Evolutionary conservation across 2,797 vertebrate genomes (phyloP).

Genomic region (Phoeniculus purpureus): DNA sequence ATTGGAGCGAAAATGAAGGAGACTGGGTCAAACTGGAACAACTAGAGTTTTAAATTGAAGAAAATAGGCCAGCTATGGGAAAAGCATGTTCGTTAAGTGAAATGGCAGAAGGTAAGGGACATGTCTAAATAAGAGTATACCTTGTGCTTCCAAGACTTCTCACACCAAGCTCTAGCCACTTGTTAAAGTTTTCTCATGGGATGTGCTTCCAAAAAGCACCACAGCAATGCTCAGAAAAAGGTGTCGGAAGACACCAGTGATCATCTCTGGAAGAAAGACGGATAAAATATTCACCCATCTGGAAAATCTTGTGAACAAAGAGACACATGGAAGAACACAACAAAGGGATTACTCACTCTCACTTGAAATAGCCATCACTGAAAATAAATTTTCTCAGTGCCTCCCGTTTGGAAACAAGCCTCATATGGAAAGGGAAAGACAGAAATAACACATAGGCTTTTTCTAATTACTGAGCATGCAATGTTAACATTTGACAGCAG

Average conservation of each 20-base stretch:
- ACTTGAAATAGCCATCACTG: background rate
- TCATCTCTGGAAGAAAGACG: background rate
- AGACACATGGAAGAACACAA: slow-evolving; percentile 10
- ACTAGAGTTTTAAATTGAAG: background rate
- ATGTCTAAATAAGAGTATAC: background rate
- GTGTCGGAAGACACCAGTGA: background rate
- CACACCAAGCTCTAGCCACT: background rate
- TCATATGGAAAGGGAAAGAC: background rate
- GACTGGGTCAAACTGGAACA: background rate
- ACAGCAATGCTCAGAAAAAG: background rate
- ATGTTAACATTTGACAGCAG: background rate
- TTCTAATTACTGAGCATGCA: background rate
- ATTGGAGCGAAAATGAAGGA: background rate
- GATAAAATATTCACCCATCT: background rate
- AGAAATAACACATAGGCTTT: background rate
- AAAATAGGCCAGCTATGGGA: background rate
- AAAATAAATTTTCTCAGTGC: background rate
- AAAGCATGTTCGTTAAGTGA: background rate
- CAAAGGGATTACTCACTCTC: slow-evolving; percentile 26
- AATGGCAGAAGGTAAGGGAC: background rate
- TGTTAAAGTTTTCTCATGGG: background rate
- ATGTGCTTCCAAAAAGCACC: background rate
- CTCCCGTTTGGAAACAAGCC: slow-evolving; percentile 19
- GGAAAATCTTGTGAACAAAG: slow-evolving; percentile 26
- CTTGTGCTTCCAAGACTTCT: background rate